phyloP scores from a whole-genome alignment of 2,797 vertebrate species.

The Enteromius mattozi region DNA sequence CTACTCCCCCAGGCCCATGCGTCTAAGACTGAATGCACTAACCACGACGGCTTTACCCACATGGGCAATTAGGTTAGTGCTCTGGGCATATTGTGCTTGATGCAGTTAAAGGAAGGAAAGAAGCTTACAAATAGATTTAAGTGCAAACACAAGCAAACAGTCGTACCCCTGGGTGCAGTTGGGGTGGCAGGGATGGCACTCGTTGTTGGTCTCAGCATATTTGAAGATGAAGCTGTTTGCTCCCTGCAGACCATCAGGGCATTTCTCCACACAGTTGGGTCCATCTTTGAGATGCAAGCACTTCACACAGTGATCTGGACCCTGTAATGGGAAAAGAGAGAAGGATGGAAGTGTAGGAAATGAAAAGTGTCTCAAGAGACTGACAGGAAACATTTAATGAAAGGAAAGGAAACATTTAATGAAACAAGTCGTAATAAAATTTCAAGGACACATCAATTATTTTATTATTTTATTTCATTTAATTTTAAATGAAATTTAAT shows the following conservation, averaged over 20 bases:
- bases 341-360: not conserved
- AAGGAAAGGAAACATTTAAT: not conserved
- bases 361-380: not conserved
- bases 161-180: conserved; percentile 97
- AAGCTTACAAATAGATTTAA: conserved; percentile 30
- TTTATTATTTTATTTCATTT: too few relatives aligned
- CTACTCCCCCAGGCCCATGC: conserved; percentile 16
- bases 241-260: conserved; percentile 92
- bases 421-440: not conserved
- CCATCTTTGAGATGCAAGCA: conserved; percentile 97
- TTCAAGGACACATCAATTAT: not conserved
- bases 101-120: conserved; percentile 28
- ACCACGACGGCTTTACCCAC: conserved; percentile 37
- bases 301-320: conserved; percentile 91
- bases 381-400: not conserved
- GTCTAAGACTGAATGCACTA: conserved; percentile 22
- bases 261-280: conserved; percentile 96
- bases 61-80: conserved; percentile 44
- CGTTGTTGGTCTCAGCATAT: conserved; percentile 91
- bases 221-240: conserved; percentile 97
- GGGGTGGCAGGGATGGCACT: conserved; percentile 92
- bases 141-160: conserved; percentile 34
- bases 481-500: too few relatives aligned
- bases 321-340: conserved; percentile 72
- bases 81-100: conserved; percentile 29